Evolutionary conservation across 2,113 vertebrate species (phyloP), one percentile per base, ranked within the genome.

Genomic region (Nothoprocta perdicaria): DNA sequence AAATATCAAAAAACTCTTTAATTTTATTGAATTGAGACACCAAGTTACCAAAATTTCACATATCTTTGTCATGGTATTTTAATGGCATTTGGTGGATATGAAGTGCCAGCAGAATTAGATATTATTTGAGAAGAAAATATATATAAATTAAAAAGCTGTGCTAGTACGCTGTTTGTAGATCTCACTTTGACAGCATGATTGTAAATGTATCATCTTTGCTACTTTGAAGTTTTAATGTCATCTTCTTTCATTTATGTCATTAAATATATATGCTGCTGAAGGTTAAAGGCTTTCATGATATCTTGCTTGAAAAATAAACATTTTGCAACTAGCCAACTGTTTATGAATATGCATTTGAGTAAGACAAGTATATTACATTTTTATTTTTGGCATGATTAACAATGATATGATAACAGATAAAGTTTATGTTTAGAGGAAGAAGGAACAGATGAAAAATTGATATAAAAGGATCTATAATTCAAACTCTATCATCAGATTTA

Each of bases 141-240:
- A 3, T 23, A n/a, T 76, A 72, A 89, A 86, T 88, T 38, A 74
- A 91, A 93, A 85, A 85, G 21, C 27, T 65, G 6, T 75, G 40
- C 16, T 61, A 27, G 17, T 11, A 35, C 46, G 43, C 57, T 91
- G 46, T 89, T 89, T 94, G 80, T 78, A 84, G 50, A 84, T 92
- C 58, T 69, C 71, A 57, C 45, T 90, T n/a, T 87, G 88, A 91
- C 84, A 95, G 46, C 22, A 55, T 31, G 81, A 88, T 35, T 90
- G 38, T 76, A 93, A 94, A 93, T 68, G 27, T 79, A 65, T 90
- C 46, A 63, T 86, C 84, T 92, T 87, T 58, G 19, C 63, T 82
- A 16, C 84, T 96, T 96, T 94, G 90, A 96, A 94, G 80, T 94
- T 90, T 91, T 95, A 96, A 95, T 93, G 63, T 63, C 76, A 91